Evolutionary conservation across 2,113 vertebrate genomes (phyloP).

Genomic region (Ancistrus triradiatus): DNA sequence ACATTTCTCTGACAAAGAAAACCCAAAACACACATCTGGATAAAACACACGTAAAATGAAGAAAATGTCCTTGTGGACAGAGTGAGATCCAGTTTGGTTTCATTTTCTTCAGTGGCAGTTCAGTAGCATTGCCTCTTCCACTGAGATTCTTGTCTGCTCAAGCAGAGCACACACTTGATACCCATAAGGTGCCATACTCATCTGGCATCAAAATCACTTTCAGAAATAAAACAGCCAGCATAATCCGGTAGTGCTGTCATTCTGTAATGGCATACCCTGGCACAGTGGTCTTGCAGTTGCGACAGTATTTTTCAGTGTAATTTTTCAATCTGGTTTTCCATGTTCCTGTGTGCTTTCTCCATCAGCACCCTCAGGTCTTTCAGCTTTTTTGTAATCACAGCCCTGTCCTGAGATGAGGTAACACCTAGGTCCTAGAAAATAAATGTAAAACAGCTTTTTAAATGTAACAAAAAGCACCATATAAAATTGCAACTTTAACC

Average conservation of each 20-base stretch:
- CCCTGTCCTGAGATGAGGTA: constrained; percentile 81
- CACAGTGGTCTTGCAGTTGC: constrained; percentile 64
- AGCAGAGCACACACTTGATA: constrained; percentile 7
- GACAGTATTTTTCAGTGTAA: constrained; percentile 77
- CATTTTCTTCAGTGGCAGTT: constrained; percentile 38
- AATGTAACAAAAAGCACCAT: too few relatives aligned
- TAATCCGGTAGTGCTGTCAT: constrained; percentile 39
- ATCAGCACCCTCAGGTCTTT: constrained; percentile 87
- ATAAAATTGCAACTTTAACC: too few relatives aligned
- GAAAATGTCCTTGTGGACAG: not conserved
- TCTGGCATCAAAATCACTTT: constrained; percentile 3
- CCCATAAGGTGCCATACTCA: constrained; percentile 8
- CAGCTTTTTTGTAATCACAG: constrained; percentile 87
- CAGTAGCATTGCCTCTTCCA: constrained; percentile 28
- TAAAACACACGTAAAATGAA: constrained; percentile 20
- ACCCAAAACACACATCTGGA: constrained; percentile 16
- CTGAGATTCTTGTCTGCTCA: constrained; percentile 15
- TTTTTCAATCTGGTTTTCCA: constrained; percentile 85
- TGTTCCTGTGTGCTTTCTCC: constrained; percentile 83
- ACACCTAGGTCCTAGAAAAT: constrained; percentile 80
- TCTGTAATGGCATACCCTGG: constrained; percentile 48
- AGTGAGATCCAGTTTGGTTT: constrained; percentile 34
- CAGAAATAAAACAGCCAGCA: constrained; percentile 1
- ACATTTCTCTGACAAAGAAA: constrained; percentile 51
- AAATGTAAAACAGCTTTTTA: not conserved